These are phyloP conservation scores for Lacanobia wlatinum DNA, from an alignment of 2,888 invertebrate species.

Conservation along the genomic window DNA sequence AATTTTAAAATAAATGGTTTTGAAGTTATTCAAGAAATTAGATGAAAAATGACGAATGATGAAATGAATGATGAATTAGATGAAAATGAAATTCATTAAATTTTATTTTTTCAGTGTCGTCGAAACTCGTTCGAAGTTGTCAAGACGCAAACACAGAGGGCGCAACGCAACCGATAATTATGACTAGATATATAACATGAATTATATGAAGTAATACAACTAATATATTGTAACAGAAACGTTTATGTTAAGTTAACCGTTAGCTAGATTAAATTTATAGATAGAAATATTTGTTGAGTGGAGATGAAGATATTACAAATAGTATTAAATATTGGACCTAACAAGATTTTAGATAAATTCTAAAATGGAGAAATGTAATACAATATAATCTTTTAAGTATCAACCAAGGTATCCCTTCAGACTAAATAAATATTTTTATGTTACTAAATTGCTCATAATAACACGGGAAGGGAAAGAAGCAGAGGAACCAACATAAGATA, in stretches of 20 bases:
- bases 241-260: constrained; percentile 59
- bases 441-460: too few relatives aligned
- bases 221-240: constrained; percentile 57
- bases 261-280: constrained; percentile 61
- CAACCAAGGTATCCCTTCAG: neutral
- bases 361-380: neutral
- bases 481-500: too few relatives aligned
- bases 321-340: neutral
- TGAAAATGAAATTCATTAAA: neutral
- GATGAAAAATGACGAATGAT: too few relatives aligned
- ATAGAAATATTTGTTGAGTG: constrained; percentile 37
- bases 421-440: too few relatives aligned
- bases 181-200: constrained; percentile 47
- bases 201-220: constrained; percentile 57
- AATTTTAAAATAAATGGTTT: too few relatives aligned
- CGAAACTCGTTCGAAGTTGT: constrained; percentile 35
- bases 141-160: constrained; percentile 41
- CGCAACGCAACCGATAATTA: constrained; percentile 48
- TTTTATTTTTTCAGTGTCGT: constrained; percentile 56
- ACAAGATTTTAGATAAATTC: neutral
- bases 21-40: too few relatives aligned
- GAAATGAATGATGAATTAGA: too few relatives aligned
- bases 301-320: constrained; percentile 34
- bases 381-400: neutral
- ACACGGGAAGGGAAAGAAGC: too few relatives aligned